phyloP scores from a whole-genome alignment of 2,113 vertebrate species.

The Gadus macrocephalus region DNA sequence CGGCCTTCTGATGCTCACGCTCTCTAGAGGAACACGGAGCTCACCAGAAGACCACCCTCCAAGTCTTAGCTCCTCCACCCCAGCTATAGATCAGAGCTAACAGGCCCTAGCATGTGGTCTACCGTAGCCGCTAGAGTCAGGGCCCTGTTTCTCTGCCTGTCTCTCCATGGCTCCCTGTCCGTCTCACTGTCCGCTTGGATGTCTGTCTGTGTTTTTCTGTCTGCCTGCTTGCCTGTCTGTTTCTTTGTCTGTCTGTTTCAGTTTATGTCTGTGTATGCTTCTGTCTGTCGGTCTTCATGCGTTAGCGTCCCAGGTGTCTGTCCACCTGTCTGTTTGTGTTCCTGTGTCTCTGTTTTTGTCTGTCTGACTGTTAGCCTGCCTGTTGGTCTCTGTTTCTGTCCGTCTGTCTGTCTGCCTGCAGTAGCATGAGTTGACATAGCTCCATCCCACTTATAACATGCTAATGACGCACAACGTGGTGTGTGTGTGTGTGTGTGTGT shows the following conservation, averaged over 20 bases:
- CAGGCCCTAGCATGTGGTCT: no score
- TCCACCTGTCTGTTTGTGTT: no score
- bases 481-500: constrained; percentile 9
- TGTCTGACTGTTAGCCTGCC: neutral
- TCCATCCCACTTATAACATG: no score
- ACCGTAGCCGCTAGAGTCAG: no score
- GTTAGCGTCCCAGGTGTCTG: neutral
- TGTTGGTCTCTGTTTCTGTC: no score
- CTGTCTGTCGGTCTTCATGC: neutral
- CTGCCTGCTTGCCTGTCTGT: neutral
- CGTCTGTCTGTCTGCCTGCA: neutral
- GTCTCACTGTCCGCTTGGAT: neutral
- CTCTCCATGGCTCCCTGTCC: neutral
- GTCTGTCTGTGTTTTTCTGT: neutral
- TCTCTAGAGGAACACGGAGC: no score
- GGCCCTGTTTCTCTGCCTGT: neutral
- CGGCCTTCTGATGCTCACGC: no score
- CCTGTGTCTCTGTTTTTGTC: neutral
- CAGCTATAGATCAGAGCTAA: no score
- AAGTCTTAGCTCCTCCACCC: no score
- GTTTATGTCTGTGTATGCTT: no score
- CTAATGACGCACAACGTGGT: neutral
- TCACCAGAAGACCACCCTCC: no score
- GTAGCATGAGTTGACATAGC: no score
- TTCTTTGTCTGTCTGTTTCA: neutral